Base-by-base conservation (phyloP, 2,888 invertebrate genomes). In the Cheilosia scutellata region DNA sequence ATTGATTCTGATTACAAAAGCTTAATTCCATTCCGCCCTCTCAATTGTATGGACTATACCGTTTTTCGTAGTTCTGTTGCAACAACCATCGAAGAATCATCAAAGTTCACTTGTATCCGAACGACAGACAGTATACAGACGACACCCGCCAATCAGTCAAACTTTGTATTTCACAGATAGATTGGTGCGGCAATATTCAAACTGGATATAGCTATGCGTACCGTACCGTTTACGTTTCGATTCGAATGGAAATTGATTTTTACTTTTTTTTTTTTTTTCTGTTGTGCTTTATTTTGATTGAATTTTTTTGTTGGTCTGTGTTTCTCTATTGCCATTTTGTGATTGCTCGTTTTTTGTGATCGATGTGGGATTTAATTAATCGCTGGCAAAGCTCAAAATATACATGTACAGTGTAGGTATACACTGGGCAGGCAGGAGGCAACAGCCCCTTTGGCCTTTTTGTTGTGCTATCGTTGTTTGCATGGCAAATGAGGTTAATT, bases 291-390 rank as follows among this genome's bases (percentile, higher is more conserved):
- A 51, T 77, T 71, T 63, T 71, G 71, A 72, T 82, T 82, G 65
- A 44, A 82, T 33, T 47, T 63, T 37, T 63, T 16, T 55, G 27
- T 55, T 16, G 49, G 27, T 60, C 37, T 62, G n/a, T 53, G 25
- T 25, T 31, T 6, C 1, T 42, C 42, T n/a, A 20, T 11, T 55
- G n/a, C 58, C 47, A 20, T 47, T 33, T 44, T 11, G 6, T 29
- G 16, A 37, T 58, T 57, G 47, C 16, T 58, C 29, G 20, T 47
- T 65, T 33, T 47, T 63, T 79, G 63, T 80, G 70, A 84, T 84
- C 65, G 80, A 80, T 75, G 74, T 65, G 65, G 75, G 65, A 63
- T 84, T 84, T 75, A 84, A 84, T 84, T 84, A 84, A 79, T 84
- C 70, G 84, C 37, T 75, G 47, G 70, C 47, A 79, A 72, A 78